phyloP scores from a whole-genome alignment of 2,888 invertebrate genomes.

The Tetragonisca angustula region DNA sequence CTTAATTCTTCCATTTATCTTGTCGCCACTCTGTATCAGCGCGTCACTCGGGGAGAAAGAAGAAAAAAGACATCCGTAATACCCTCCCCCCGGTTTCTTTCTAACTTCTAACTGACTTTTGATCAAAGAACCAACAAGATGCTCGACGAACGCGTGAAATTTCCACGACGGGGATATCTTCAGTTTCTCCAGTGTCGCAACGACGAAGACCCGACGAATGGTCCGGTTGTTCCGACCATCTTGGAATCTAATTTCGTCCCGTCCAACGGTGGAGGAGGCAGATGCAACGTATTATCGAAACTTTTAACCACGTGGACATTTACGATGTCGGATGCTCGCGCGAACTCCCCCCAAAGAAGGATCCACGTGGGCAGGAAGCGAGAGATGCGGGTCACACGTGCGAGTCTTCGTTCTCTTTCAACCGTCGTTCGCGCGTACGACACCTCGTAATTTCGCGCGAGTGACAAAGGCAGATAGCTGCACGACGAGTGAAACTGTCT shows the following conservation, averaged over 20 bases:
- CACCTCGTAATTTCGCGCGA: slow-evolving; percentile 46
- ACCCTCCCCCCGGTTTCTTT: no score
- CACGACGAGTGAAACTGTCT: no score
- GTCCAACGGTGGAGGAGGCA: slow-evolving; percentile 59
- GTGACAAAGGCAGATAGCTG: neutral
- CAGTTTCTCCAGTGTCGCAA: neutral
- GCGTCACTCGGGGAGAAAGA: no score
- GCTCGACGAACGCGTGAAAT: neutral
- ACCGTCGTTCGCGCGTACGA: slow-evolving; percentile 52
- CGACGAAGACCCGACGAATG: neutral
- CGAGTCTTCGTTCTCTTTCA: slow-evolving; percentile 51
- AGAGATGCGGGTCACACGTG: slow-evolving; percentile 73
- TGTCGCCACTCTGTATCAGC: neutral
- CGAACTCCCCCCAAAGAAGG: slow-evolving; percentile 40
- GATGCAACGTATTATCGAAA: slow-evolving; percentile 73
- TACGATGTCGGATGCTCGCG: slow-evolving; percentile 58
- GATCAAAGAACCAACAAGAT: no score
- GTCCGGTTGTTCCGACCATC: slow-evolving; percentile 44
- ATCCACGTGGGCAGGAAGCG: slow-evolving; percentile 77
- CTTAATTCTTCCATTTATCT: neutral
- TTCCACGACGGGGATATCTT: neutral
- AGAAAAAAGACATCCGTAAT: no score
- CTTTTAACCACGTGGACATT: slow-evolving; percentile 74
- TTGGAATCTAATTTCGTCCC: slow-evolving; percentile 63
- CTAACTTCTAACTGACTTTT: no score